These are phyloP conservation scores for Phylloscopus trochilus DNA, from an alignment of 2,113 vertebrate species.

Conservation along the genomic window DNA sequence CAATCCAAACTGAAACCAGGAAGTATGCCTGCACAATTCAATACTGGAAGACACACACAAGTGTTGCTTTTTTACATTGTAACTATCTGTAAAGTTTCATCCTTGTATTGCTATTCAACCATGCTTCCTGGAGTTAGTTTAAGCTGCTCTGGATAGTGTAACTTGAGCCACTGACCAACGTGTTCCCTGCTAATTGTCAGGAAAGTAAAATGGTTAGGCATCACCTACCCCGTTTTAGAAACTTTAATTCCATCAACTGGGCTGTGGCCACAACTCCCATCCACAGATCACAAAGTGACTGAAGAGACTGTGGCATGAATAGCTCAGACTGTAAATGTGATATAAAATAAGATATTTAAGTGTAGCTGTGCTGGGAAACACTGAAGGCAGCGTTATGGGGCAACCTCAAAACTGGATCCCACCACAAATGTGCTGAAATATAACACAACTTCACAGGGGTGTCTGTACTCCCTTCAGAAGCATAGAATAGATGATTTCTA, in stretches of 20 bases:
- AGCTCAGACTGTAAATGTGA: neutral
- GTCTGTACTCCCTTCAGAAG: neutral
- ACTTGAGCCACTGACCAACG: neutral
- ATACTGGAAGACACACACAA: neutral
- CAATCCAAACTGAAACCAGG: neutral
- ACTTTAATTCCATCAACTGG: neutral
- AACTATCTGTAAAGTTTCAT: neutral
- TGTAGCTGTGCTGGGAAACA: neutral
- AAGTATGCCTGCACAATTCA: neutral
- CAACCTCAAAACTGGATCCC: neutral
- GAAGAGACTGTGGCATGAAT: accelerated
- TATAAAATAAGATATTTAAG: neutral
- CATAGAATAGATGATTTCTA: accelerated
- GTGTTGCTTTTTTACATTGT: neutral
- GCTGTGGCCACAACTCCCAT: neutral
- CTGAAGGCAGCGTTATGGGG: accelerated
- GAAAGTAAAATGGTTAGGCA: neutral
- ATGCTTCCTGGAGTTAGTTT: neutral
- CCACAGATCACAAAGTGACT: neutral
- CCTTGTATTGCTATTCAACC: neutral
- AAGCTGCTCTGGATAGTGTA: neutral
- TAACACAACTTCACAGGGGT: neutral
- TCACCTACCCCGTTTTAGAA: neutral
- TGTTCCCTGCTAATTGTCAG: neutral
- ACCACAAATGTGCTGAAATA: neutral